phyloP scores from a whole-genome alignment of 2,888 invertebrate genomes.

The Ectemnius cavifrons region DNA sequence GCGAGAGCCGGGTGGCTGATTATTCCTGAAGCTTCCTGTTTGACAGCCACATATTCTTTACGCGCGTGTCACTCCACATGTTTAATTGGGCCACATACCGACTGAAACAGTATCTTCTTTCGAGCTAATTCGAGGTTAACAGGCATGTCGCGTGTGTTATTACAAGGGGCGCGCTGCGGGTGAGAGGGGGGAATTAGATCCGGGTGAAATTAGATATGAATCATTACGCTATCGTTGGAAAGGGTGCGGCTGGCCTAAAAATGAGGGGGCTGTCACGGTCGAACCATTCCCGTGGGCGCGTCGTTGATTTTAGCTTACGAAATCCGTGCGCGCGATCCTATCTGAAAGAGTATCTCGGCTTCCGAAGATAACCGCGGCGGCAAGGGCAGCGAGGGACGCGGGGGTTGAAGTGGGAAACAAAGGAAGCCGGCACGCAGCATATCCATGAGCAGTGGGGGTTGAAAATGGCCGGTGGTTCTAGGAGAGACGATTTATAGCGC shows the following conservation, averaged over 20 bases:
- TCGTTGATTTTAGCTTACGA: slow-evolving; percentile 23
- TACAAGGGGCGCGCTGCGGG: too few species aligned
- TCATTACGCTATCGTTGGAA: neutral
- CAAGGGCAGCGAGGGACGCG: too few species aligned
- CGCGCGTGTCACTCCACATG: too few species aligned
- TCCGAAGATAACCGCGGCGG: slow-evolving; percentile 35
- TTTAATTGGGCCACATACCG: too few species aligned
- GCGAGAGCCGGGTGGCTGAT: too few species aligned
- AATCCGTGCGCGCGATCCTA: slow-evolving; percentile 45
- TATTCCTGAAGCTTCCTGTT: too few species aligned
- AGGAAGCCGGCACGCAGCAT: slow-evolving; percentile 43
- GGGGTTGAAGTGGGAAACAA: slow-evolving; percentile 27
- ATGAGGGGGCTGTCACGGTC: neutral
- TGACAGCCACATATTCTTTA: too few species aligned
- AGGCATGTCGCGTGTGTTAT: too few species aligned
- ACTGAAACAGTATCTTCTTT: too few species aligned
- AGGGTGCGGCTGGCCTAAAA: neutral
- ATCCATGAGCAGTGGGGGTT: slow-evolving; percentile 50
- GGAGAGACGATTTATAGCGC: slow-evolving; percentile 71
- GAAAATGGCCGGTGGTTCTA: slow-evolving; percentile 52
- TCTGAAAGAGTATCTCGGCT: slow-evolving; percentile 35
- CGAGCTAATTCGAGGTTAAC: too few species aligned
- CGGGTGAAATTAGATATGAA: too few species aligned
- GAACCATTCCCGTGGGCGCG: neutral
- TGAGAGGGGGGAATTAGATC: too few species aligned